A percentile compares a stretch with the other conserved stretches of the same genome.
Conservation (phyloP, 1,140 invertebrate genomes). For the Drosophila setifemur region DNA sequence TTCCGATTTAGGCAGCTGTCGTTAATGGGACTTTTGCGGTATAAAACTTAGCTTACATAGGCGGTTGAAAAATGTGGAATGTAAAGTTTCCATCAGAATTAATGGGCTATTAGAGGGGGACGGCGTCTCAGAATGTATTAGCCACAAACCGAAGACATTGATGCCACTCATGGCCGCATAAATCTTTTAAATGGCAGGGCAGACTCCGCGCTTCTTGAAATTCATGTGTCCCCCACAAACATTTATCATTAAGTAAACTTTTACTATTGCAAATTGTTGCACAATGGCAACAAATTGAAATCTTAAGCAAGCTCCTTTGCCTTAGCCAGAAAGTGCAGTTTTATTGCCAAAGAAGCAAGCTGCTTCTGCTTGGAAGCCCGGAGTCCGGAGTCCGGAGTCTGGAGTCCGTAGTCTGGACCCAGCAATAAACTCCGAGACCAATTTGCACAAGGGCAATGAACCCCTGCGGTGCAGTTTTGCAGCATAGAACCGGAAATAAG, state of each 20-base stretch:
- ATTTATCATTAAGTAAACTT: conserved; percentile 75
- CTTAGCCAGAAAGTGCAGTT: conserved; percentile 68
- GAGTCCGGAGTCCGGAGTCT: conserved; percentile 13
- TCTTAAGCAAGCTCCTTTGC: conserved; percentile 71
- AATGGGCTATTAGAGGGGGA: conserved; percentile 38
- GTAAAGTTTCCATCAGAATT: conserved; percentile 48
- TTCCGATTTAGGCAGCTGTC: not conserved
- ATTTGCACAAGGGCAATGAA: conserved; percentile 81
- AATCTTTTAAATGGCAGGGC: conserved; percentile 50
- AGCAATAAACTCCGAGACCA: conserved; percentile 74
- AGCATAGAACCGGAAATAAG: conserved; percentile 38
- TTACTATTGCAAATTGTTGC: conserved; percentile 72
- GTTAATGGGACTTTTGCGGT: not conserved
- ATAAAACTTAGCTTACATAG: conserved; percentile 5
- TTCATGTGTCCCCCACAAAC: conserved; percentile 51
- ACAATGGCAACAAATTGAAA: conserved; percentile 74
- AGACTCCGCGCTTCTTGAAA: conserved; percentile 46
- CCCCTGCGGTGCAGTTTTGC: conserved; percentile 76
- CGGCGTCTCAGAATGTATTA: conserved; percentile 19
- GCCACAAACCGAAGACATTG: conserved; percentile 41
- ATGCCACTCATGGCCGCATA: conserved; percentile 56
- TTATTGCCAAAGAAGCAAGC: conserved; percentile 57
- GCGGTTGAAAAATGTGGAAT: conserved; percentile 22
- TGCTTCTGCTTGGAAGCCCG: conserved; percentile 50
- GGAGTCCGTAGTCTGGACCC: conserved; percentile 8